Evolutionary conservation across 2,797 vertebrate genomes (phyloP).

Genomic region (Miichthys miiuy): DNA sequence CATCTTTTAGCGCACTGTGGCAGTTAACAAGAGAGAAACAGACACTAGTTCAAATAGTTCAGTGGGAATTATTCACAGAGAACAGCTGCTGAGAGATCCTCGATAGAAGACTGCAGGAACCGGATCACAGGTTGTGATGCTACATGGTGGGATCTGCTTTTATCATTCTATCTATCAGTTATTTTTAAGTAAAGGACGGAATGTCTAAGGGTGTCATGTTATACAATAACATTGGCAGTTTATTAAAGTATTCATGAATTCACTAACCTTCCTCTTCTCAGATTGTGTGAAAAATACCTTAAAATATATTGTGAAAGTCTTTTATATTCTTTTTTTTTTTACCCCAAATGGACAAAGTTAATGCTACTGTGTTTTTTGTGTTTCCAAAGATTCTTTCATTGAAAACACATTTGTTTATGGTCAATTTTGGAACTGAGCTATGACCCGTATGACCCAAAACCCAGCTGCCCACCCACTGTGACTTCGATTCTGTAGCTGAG

Average conservation of each 20-base stretch:
- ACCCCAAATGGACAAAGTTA: not conserved
- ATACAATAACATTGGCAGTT: not conserved
- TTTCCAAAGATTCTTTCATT: too few relatives aligned
- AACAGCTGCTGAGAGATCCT: slow-evolving; percentile 31
- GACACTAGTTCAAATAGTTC: slow-evolving; percentile 40
- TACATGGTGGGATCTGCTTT: slow-evolving; percentile 18
- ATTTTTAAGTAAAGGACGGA: not conserved
- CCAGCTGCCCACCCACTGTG: not conserved
- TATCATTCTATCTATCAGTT: slow-evolving; percentile 19
- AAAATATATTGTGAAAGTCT: not conserved
- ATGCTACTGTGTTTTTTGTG: not conserved
- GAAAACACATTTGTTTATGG: not conserved
- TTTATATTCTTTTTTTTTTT: not conserved
- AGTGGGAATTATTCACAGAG: slow-evolving; percentile 33
- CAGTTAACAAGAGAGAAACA: slow-evolving; percentile 48
- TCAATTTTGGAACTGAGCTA: not conserved
- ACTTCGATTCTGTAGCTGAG: not conserved
- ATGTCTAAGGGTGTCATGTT: not conserved
- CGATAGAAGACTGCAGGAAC: not conserved
- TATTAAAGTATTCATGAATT: not conserved
- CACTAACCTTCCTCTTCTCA: not conserved
- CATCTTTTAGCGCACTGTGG: slow-evolving; percentile 6
- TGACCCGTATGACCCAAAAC: not conserved
- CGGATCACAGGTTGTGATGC: slow-evolving; percentile 3
- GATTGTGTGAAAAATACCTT: not conserved